Evolutionary conservation across 2,888 invertebrate genomes (phyloP).

Genomic region (Leistus spinibarbis): DNA sequence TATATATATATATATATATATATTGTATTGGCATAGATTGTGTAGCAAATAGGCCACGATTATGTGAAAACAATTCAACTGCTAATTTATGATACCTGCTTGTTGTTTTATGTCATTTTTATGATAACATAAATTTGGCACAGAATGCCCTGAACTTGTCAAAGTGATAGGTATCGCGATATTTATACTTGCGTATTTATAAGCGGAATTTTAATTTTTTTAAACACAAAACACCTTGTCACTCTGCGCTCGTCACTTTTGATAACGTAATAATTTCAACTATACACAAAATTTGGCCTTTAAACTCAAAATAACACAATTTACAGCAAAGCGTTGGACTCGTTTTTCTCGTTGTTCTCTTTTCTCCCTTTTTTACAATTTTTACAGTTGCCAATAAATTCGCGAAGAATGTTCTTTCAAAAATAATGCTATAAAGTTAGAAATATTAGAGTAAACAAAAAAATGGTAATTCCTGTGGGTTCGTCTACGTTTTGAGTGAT

Average conservation of each 20-base stretch:
- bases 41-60: too few species aligned
- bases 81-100: not conserved
- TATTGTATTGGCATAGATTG: not conserved
- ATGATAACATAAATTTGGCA: not conserved
- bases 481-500: not conserved
- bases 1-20: conserved; percentile 24
- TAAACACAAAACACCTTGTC: not conserved
- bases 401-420: too few species aligned
- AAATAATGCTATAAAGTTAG: too few species aligned
- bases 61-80: too few species aligned
- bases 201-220: not conserved
- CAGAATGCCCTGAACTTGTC: not conserved
- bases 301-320: too few species aligned
- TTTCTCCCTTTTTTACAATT: too few species aligned
- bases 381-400: too few species aligned
- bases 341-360: too few species aligned
- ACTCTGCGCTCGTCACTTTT: not conserved
- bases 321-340: too few species aligned
- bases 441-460: not conserved
- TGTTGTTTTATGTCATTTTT: not conserved
- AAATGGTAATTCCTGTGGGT: not conserved
- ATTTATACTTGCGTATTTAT: not conserved
- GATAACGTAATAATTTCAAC: too few species aligned
- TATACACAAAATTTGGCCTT: too few species aligned
- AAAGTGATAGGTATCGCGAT: not conserved